These are phyloP conservation scores for Arctopsyche grandis DNA, from an alignment of 1,140 invertebrate species.

Conservation along the genomic window DNA sequence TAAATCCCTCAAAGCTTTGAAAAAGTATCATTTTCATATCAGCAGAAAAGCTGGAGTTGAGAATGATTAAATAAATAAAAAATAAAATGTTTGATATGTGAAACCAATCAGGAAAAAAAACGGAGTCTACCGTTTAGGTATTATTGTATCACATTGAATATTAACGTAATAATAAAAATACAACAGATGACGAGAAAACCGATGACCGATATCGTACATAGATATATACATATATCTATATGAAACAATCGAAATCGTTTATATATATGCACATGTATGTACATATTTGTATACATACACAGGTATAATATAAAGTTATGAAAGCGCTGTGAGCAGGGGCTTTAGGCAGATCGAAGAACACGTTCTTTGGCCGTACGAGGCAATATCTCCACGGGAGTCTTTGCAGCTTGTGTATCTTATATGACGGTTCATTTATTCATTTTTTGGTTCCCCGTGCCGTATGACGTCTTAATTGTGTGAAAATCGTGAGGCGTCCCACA, in stretches of 20 bases:
- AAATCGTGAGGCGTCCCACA: constrained; percentile 50
- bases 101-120: too few relatives aligned
- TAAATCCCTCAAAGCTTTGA: too few relatives aligned
- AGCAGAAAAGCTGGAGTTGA: too few relatives aligned
- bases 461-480: constrained; percentile 53
- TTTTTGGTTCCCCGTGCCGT: constrained; percentile 47
- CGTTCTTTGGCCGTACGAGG: constrained; percentile 20
- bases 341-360: constrained; percentile 21
- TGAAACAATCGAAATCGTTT: neutral
- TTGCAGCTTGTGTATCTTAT: constrained; percentile 38
- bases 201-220: neutral
- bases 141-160: too few relatives aligned
- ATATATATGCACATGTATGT: neutral
- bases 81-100: too few relatives aligned
- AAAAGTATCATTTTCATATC: too few relatives aligned
- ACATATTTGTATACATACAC: neutral
- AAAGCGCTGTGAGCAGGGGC: constrained; percentile 21
- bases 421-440: constrained; percentile 50
- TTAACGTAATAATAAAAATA: too few relatives aligned
- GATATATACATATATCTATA: neutral
- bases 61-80: too few relatives aligned
- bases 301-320: neutral
- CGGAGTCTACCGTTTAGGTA: too few relatives aligned
- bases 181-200: neutral
- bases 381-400: constrained; percentile 37